Evolutionary conservation across 2,888 invertebrate species (phyloP).

Genomic region (Willowsia nigromaculata): DNA sequence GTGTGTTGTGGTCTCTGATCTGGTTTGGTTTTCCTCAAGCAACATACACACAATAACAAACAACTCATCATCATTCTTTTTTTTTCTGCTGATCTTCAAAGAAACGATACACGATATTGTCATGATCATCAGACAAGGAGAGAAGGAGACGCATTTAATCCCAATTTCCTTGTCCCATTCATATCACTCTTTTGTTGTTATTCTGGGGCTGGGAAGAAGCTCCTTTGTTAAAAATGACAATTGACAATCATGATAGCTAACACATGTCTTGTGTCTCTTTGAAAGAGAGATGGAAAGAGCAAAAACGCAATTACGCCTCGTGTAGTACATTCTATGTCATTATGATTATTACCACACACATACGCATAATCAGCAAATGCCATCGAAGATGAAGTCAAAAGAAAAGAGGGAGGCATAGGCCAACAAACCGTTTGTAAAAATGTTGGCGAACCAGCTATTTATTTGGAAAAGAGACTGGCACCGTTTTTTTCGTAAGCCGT

Average conservation of each 20-base stretch:
- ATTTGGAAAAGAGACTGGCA: neutral
- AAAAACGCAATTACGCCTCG: constrained; percentile 30
- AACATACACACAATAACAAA: neutral
- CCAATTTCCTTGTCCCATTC: constrained; percentile 56
- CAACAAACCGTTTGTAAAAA: too few relatives aligned
- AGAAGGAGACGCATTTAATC: neutral
- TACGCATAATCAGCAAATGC: constrained; percentile 18
- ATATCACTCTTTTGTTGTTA: neutral
- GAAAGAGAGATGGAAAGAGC: neutral
- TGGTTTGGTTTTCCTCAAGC: neutral
- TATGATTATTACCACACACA: constrained; percentile 49
- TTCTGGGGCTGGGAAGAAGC: neutral
- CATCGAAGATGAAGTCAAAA: neutral
- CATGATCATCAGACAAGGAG: neutral
- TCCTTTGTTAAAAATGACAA: constrained; percentile 8
- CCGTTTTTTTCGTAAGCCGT: neutral
- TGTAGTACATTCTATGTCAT: neutral
- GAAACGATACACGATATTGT: neutral
- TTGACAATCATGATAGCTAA: constrained; percentile 36
- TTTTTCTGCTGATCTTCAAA: neutral
- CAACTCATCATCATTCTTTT: constrained; percentile 37
- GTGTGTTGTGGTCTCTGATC: neutral
- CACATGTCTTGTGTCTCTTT: constrained; percentile 33
- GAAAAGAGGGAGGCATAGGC: neutral
- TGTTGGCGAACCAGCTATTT: neutral